Conservation (phyloP, 1,140 invertebrate species). For the Drosophila tropicalis region DNA sequence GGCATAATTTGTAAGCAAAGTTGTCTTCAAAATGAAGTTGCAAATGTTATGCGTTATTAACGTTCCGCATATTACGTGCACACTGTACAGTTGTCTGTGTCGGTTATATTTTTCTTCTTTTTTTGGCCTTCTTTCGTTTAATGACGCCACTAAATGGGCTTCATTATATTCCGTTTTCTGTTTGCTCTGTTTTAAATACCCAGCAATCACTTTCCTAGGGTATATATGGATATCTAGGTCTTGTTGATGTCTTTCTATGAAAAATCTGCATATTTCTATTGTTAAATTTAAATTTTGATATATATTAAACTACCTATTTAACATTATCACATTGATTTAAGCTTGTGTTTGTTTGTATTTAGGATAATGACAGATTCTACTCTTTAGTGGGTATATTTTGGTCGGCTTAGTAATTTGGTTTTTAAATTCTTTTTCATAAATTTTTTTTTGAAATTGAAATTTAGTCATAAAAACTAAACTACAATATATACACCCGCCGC, state of each 20-base stretch:
- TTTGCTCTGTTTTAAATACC: conserved; percentile 41
- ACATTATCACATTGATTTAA: too few species aligned
- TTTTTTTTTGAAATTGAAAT: conserved; percentile 73
- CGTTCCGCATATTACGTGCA: conserved; percentile 54
- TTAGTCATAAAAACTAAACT: conserved; percentile 70
- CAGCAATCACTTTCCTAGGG: conserved; percentile 17
- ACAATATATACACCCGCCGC: conserved; percentile 10
- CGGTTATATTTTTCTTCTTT: conserved; percentile 23
- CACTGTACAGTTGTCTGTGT: conserved; percentile 59
- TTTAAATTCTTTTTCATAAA: neutral
- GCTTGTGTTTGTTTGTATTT: too few species aligned
- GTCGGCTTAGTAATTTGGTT: neutral
- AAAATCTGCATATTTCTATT: too few species aligned
- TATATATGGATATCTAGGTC: neutral
- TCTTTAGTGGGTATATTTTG: neutral
- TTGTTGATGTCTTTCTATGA: too few species aligned
- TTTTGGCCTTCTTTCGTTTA: conserved; percentile 49
- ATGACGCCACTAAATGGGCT: conserved; percentile 82
- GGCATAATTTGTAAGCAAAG: conserved; percentile 78
- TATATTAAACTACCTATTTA: too few species aligned
- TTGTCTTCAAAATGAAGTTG: conserved; percentile 78
- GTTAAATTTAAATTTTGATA: too few species aligned
- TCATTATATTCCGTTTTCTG: conserved; percentile 75
- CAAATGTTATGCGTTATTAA: conserved; percentile 82
- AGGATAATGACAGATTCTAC: too few species aligned